Conservation (phyloP, 1,140 invertebrate species). For the Hylaeus anthracinus region DNA sequence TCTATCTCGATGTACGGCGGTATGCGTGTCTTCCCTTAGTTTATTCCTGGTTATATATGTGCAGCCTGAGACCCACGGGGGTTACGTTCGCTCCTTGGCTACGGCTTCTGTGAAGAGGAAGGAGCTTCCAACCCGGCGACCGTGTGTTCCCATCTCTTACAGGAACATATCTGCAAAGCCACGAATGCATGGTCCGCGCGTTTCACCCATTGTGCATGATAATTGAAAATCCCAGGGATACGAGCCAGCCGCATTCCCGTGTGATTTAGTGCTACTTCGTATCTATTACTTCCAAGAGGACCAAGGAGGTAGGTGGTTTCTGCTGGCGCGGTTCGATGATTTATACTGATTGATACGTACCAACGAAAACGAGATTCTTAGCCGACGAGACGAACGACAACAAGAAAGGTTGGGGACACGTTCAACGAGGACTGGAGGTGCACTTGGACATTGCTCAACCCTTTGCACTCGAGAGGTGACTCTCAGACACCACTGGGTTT, state of each 20-base stretch:
- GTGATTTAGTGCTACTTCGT: slow-evolving; percentile 62
- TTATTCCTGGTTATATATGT: slow-evolving; percentile 57
- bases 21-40: slow-evolving; percentile 46
- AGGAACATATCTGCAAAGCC: slow-evolving; percentile 63
- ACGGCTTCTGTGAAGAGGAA: not conserved
- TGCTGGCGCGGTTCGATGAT: slow-evolving; percentile 46
- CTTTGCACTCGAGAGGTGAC: no score
- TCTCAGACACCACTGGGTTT: no score
- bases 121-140: not conserved
- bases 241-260: slow-evolving; percentile 47
- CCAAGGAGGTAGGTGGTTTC: not conserved
- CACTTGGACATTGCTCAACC: no score
- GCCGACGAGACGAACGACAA: no score
- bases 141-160: slow-evolving; percentile 35
- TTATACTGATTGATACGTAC: slow-evolving; percentile 51
- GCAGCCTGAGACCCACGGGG: slow-evolving; percentile 19
- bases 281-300: slow-evolving; percentile 48
- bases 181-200: slow-evolving; percentile 61
- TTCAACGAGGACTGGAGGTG: no score
- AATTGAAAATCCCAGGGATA: slow-evolving; percentile 71
- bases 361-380: slow-evolving; percentile 16
- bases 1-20: not conserved
- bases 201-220: slow-evolving; percentile 69
- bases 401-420: no score
- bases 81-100: slow-evolving; percentile 42